A percentile compares a stretch with the other conserved stretches of the same genome.
These are phyloP conservation scores for Lepidochitona cinerea DNA, from an alignment of 2,888 invertebrate species.

Conservation along the genomic window DNA sequence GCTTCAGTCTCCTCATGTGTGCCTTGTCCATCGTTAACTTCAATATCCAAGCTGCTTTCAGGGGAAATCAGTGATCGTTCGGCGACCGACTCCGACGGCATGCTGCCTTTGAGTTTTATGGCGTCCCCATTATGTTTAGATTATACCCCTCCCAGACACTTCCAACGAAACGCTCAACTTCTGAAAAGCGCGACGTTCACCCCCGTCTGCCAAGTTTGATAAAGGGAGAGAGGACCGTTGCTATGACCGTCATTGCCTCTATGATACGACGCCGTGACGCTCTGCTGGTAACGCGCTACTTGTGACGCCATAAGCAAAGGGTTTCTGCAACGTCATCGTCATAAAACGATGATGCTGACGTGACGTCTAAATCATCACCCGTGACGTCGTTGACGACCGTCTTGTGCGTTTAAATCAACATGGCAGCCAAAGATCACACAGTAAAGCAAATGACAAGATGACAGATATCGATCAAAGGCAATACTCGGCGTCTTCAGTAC, in stretches of 20 bases:
- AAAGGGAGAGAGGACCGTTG: too few species aligned
- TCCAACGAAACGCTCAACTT: too few species aligned
- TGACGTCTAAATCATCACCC: neutral
- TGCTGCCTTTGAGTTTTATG: neutral
- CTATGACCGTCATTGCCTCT: too few species aligned
- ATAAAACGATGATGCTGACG: neutral
- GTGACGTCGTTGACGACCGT: neutral
- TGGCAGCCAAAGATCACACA: too few species aligned
- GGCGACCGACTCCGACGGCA: neutral
- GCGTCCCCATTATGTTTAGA: too few species aligned
- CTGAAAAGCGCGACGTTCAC: too few species aligned
- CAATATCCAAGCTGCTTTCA: neutral
- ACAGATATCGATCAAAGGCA: neutral
- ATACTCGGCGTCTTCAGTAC: neutral
- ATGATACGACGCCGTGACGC: neutral
- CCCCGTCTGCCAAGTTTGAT: too few species aligned
- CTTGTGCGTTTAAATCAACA: neutral
- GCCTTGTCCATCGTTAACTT: neutral
- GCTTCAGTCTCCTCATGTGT: neutral
- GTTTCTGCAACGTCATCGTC: neutral
- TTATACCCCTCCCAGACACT: too few species aligned
- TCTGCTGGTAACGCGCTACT: neutral
- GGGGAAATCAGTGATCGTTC: neutral
- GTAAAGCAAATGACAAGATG: too few species aligned
- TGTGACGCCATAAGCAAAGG: neutral